Evolutionary conservation across 2,888 invertebrate genomes (phyloP).

Genomic region (Minunthozetes semirufus): DNA sequence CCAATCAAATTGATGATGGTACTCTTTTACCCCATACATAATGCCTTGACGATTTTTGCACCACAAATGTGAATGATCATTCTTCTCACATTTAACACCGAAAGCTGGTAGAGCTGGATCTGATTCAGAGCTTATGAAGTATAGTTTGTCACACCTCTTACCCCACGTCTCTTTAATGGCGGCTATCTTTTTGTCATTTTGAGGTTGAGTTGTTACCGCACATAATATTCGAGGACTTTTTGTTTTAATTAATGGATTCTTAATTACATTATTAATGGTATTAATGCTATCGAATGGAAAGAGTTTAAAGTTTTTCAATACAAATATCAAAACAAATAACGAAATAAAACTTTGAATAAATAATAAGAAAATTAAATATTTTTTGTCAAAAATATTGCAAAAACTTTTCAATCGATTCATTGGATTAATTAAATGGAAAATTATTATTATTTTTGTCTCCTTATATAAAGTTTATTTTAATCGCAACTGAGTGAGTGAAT

Average conservation of each 20-base stretch:
- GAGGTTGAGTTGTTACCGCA: slow-evolving; percentile 4
- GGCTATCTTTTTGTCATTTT: neutral
- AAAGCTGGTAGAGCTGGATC: neutral
- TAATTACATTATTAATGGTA: too few relatives aligned
- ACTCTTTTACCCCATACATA: neutral
- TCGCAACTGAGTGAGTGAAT: too few relatives aligned
- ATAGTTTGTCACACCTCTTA: slow-evolving; percentile 6
- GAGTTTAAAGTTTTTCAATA: too few relatives aligned
- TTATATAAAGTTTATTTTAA: too few relatives aligned
- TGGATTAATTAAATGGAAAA: too few relatives aligned
- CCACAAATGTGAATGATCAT: slow-evolving; percentile 4
- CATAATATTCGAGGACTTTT: slow-evolving; percentile 5
- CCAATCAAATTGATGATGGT: neutral
- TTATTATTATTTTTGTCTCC: too few relatives aligned
- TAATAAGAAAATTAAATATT: too few relatives aligned
- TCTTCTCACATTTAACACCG: neutral
- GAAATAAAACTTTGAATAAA: too few relatives aligned
- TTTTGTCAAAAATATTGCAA: too few relatives aligned
- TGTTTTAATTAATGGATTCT: neutral
- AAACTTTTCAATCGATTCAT: too few relatives aligned
- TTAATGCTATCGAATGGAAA: too few relatives aligned
- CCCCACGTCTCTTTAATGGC: slow-evolving; percentile 4
- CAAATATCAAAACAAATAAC: too few relatives aligned
- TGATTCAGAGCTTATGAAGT: neutral
- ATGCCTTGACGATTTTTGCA: neutral